Base-by-base conservation (phyloP, 2,797 vertebrate genomes). In the Acrossocheilus wenchowensis region DNA sequence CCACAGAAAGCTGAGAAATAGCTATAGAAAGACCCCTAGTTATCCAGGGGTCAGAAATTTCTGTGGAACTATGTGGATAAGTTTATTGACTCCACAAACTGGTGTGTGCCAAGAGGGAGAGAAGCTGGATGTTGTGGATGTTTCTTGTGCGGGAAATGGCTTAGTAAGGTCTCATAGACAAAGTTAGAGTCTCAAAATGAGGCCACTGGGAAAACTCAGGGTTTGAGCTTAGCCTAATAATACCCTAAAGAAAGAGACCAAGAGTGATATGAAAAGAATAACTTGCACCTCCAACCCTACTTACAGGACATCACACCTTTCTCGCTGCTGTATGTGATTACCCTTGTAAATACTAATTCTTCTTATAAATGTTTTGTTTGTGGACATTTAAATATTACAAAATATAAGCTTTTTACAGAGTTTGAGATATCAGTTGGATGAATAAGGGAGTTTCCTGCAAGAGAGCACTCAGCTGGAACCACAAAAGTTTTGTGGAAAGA, bases 1-100 rank as follows among this genome's bases (percentile, higher is more conserved):
- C 72, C 45, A 73, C 57, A 82, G 48, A 81, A 72, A 88, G 85
- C 84, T 54, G 82, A 80, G 74, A 85, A 84, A 81, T 66, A 87
- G 78, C 82, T 71, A 50, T 54, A 90, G 78, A 87, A 85, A 93
- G 79, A 84, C 11, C 19, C 9, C 79, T 66, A 85, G 34, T 79
- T 43, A 41, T 7, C 54, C 43, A 66, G 19, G 71, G 82, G 87
- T 89, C 85, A 87, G 64, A 89, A 89, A 89, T 88, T 81, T 74
- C 81, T 86, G 83, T 71, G 66, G 87, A 90, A 87, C 54, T 88
- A 89, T 90, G 72, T 90, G 64, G 82, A 71, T 85, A 71, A 21
- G n/a, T 86, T 86, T 84, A 81, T 81, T 34, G 80, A 62, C 45
- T 34, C 62, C 48, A 57, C 57, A 60, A 84, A 82, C 78, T 73